phyloP scores from a whole-genome alignment of 2,113 vertebrate species.

The Pipa parva region DNA sequence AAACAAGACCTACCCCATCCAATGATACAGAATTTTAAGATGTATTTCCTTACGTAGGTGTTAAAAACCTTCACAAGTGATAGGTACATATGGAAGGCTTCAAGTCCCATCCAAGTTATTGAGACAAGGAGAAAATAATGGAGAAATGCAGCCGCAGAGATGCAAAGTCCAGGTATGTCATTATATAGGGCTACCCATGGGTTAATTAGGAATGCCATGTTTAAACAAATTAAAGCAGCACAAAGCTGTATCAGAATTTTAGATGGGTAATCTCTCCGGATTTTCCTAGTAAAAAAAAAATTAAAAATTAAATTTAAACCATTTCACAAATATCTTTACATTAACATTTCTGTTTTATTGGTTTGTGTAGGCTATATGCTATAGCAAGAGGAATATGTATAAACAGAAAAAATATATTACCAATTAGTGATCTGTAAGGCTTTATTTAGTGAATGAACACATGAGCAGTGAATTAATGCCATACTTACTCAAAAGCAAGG shows the following conservation, averaged over 20 bases:
- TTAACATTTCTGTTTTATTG: too few species aligned
- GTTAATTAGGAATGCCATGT: constrained; percentile 82
- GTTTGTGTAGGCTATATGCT: too few species aligned
- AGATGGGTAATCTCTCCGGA: constrained; percentile 87
- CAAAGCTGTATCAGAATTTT: constrained; percentile 95
- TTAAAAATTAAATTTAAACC: too few species aligned
- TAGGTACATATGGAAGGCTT: constrained; percentile 96
- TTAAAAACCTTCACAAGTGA: constrained; percentile 92
- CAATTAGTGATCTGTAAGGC: too few species aligned
- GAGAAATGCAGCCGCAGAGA: constrained; percentile 83
- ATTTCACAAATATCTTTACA: too few species aligned
- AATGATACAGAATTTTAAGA: constrained; percentile 83
- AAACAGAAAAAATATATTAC: too few species aligned
- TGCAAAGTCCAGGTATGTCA: constrained; percentile 67
- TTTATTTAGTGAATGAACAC: too few species aligned
- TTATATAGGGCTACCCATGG: constrained; percentile 82
- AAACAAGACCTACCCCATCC: constrained; percentile 82
- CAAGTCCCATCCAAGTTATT: constrained; percentile 95
- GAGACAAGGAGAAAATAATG: constrained; percentile 94
- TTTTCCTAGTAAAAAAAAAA: constrained; percentile 80
- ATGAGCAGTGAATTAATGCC: background rate
- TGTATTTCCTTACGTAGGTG: constrained; percentile 83
- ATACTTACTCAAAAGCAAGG: constrained; percentile 85
- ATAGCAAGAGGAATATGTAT: too few species aligned
- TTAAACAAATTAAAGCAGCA: constrained; percentile 78